A percentile compares a stretch with the other conserved stretches of the same genome.
These are phyloP conservation scores for Sebastes steindachneri DNA, from an alignment of 2,797 vertebrate species.

Conservation along the genomic window DNA sequence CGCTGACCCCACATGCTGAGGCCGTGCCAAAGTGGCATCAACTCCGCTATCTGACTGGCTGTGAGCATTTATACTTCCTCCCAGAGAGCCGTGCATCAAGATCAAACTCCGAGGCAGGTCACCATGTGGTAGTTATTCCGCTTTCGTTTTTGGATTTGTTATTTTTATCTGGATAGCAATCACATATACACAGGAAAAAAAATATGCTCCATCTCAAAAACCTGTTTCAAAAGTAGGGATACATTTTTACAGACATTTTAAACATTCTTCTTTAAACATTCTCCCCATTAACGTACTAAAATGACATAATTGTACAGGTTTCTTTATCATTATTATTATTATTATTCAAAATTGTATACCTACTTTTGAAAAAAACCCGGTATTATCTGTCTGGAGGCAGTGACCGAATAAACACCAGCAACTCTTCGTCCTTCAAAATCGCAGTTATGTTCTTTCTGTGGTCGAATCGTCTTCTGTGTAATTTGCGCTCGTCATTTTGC, in stretches of 20 bases:
- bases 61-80: conserved; percentile 68
- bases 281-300: not conserved
- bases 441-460: conserved; percentile 25
- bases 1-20: conserved; percentile 61
- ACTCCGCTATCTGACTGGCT: conserved; percentile 58
- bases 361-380: conserved; percentile 13
- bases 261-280: not conserved
- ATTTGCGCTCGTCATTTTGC: conserved; percentile 50
- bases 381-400: conserved; percentile 9
- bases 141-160: not conserved
- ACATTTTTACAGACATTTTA: conserved; percentile 4
- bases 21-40: conserved; percentile 53
- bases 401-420: conserved; percentile 70
- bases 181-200: not conserved
- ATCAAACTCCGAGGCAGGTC: conserved; percentile 3
- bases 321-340: not conserved
- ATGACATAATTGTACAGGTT: not conserved
- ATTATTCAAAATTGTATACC: not conserved
- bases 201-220: not conserved
- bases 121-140: not conserved
- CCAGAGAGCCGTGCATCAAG: conserved; percentile 14
- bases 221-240: conserved; percentile 22
- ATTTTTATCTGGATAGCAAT: not conserved
- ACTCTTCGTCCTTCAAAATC: conserved; percentile 29
- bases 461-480: conserved; percentile 29